Conservation (phyloP, 2,797 vertebrate genomes). For the Fratercula arctica region DNA sequence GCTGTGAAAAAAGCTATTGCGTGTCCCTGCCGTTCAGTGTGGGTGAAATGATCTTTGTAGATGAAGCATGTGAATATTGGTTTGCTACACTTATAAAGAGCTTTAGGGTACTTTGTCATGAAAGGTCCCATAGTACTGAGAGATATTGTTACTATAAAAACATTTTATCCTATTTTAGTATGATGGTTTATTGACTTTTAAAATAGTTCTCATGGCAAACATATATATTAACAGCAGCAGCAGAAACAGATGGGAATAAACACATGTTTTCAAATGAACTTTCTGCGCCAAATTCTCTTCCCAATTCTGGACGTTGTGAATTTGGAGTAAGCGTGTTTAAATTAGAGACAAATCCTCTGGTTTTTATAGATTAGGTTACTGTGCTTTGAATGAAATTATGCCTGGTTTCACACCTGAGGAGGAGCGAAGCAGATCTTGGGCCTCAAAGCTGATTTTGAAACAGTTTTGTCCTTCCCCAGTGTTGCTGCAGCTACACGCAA, state of each 20-base stretch:
- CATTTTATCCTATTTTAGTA: constrained; percentile 56
- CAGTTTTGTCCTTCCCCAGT: not conserved
- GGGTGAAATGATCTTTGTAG: constrained; percentile 59
- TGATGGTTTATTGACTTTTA: constrained; percentile 59
- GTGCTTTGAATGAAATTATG: not conserved
- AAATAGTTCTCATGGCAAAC: constrained; percentile 40
- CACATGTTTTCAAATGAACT: not conserved
- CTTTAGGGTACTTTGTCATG: constrained; percentile 59
- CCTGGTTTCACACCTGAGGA: not conserved
- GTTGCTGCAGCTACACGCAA: not conserved
- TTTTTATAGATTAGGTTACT: not conserved
- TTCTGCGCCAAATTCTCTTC: not conserved
- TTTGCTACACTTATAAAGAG: constrained; percentile 56
- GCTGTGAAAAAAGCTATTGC: constrained; percentile 60
- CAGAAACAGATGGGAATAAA: constrained; percentile 21
- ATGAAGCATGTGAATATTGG: constrained; percentile 61
- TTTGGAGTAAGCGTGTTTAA: not conserved
- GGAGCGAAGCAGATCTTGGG: not conserved
- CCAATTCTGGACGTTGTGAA: not conserved
- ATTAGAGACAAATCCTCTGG: not conserved
- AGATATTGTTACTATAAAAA: constrained; percentile 69
- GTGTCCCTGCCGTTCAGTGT: not conserved
- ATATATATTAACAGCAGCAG: constrained; percentile 15
- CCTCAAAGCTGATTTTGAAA: not conserved
- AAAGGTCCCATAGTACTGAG: constrained; percentile 44